Conservation (phyloP, 2,113 vertebrate genomes). For the Oncorhynchus nerka region DNA sequence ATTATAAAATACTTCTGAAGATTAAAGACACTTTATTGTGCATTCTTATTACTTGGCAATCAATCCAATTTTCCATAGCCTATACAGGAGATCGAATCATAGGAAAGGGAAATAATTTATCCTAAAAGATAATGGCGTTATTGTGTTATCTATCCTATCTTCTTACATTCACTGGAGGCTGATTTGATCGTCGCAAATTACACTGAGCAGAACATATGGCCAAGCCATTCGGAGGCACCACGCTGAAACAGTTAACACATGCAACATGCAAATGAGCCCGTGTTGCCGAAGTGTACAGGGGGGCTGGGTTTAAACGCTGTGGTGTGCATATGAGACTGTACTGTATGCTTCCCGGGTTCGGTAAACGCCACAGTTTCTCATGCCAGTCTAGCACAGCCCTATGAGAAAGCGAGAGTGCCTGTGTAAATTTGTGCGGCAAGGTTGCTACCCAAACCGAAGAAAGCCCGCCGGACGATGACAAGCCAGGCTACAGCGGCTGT, state of each 20-base stretch:
- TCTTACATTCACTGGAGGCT: neutral
- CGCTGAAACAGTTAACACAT: conserved; percentile 70
- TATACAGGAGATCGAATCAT: neutral
- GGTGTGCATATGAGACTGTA: conserved; percentile 60
- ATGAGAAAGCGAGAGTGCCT: conserved; percentile 50
- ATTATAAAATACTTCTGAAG: no score
- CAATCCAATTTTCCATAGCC: neutral
- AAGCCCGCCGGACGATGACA: conserved; percentile 41
- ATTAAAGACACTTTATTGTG: neutral
- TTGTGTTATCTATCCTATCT: neutral
- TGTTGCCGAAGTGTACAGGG: conserved; percentile 56
- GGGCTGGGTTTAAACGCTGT: conserved; percentile 71
- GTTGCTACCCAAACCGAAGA: conserved; percentile 26
- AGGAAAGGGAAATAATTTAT: no score
- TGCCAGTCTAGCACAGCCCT: conserved; percentile 60
- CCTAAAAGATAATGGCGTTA: neutral
- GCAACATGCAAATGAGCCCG: conserved; percentile 53
- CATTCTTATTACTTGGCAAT: neutral
- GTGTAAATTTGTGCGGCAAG: conserved; percentile 45
- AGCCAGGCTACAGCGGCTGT: conserved; percentile 26
- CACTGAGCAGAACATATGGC: neutral
- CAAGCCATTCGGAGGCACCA: conserved; percentile 15
- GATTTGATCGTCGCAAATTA: neutral
- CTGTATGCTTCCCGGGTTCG: conserved; percentile 64
- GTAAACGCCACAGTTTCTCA: conserved; percentile 33